Conservation (phyloP, 1,140 invertebrate genomes). For the Apis cerana region DNA sequence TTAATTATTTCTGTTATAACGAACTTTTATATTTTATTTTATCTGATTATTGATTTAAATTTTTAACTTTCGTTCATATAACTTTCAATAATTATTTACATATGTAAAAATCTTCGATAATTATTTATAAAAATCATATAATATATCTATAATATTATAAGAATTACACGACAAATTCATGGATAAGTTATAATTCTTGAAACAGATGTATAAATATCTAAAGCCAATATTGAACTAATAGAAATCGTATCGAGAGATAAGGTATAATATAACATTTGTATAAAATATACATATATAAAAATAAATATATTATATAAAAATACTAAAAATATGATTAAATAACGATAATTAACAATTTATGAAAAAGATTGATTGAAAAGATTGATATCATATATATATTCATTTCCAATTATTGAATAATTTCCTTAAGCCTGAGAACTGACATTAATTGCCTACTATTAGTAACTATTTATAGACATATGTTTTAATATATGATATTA, state of each 20-base stretch:
- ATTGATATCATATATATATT: neutral
- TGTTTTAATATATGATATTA: too few relatives aligned
- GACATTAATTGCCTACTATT: too few relatives aligned
- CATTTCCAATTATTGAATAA: neutral
- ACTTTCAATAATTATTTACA: too few relatives aligned
- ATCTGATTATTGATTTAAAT: too few relatives aligned
- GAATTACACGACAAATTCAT: too few relatives aligned
- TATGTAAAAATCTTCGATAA: too few relatives aligned
- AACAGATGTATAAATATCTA: conserved; percentile 28
- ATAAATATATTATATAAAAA: neutral
- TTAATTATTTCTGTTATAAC: neutral
- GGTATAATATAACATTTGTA: neutral
- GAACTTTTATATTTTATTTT: neutral
- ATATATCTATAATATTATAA: too few relatives aligned
- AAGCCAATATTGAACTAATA: conserved; percentile 11
- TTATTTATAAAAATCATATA: too few relatives aligned
- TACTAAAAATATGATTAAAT: neutral
- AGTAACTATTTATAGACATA: too few relatives aligned
- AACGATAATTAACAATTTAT: neutral
- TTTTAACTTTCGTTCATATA: too few relatives aligned
- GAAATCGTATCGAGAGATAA: neutral
- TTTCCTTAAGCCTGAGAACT: too few relatives aligned
- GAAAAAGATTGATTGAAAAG: neutral
- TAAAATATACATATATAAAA: neutral
- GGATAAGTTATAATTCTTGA: neutral